Evolutionary conservation across 2,888 invertebrate species (phyloP), one percentile per base, ranked within the genome.

Genomic region (Drosophila setosimentum): DNA sequence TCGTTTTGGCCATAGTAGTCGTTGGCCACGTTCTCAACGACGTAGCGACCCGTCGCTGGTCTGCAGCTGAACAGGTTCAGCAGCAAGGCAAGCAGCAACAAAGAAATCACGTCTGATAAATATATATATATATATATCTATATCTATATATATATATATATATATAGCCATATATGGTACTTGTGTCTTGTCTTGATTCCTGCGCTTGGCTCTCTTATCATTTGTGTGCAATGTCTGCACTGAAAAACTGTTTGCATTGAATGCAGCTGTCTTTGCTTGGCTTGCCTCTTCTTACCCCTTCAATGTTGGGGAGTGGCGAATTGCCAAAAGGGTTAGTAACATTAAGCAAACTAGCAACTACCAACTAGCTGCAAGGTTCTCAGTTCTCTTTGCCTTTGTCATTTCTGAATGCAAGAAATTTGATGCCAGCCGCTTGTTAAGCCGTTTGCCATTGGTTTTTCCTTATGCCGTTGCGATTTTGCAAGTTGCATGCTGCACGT

Each of bases 401-500:
- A 86, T 85, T 86, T 74, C 70, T 70, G 72, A 87, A 87, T 85
- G 83, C 82, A 85, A 78, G 87, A 86, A 87, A 87, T 87, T 87
- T 87, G 79, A 87, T 87, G 83, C 85, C 83, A 83, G 86, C 77
- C 87, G 87, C 81, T 87, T 87, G 87, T 87, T 85, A 85, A 82
- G 80, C 80, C 61, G 73, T 68, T 81, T 62, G 65, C 70, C 75
- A 60, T 70, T 66, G 60, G 70, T 58, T 75, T 71, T 76, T 66
- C 50, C 71, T 51, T 76, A 68, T 62, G 57, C 68, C 37, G 40
- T 45, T 75, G 60, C 61, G 27, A n/a, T 5, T 27, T 37, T 70
- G 68, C 65, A 42, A 42, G 50, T 58, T 72, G 66, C 42, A 68
- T 24, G 21, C 29, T 71, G 42, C 37, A 62, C 29, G 53, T 53